Conservation (phyloP, 37 sponge, comb jelly and placozoan species). For the Spongia lamella region DNA sequence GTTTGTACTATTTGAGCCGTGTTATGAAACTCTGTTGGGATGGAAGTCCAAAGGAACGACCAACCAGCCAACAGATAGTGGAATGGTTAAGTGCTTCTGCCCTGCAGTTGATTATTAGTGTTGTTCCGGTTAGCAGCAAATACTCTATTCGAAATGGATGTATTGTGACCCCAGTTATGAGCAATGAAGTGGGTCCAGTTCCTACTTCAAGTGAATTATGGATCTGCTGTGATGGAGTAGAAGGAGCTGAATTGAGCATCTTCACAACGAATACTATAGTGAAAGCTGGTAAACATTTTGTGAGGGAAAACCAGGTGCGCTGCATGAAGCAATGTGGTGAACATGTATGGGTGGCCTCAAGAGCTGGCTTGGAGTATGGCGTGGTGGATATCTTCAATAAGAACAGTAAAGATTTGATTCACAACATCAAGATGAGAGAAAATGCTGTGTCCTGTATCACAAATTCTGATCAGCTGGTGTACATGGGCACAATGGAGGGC, state of each 20-base stretch:
- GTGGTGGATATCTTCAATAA: conserved; percentile 52
- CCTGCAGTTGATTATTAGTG: conserved; percentile 13
- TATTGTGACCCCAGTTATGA: conserved; percentile 36
- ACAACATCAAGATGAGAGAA: conserved; percentile 55
- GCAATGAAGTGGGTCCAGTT: conserved; percentile 9
- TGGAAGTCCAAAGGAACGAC: conserved; percentile 12
- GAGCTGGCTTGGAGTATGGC: conserved; percentile 54
- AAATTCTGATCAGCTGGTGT: conserved; percentile 34
- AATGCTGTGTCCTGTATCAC: conserved; percentile 62
- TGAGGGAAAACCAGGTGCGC: conserved; percentile 63
- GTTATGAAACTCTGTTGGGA: conserved; percentile 39
- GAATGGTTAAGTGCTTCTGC: not conserved
- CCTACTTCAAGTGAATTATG: conserved; percentile 44
- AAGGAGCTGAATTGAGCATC: conserved; percentile 57
- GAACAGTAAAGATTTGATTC: conserved; percentile 29
- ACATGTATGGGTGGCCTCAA: conserved; percentile 65
- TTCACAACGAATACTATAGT: conserved; percentile 57
- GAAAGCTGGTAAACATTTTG: conserved; percentile 14
- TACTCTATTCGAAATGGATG: conserved; percentile 48
- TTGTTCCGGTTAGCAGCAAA: conserved; percentile 2
- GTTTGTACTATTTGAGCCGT: conserved; percentile 11
- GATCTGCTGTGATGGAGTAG: conserved; percentile 62
- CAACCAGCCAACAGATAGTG: not conserved
- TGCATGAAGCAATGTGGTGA: conserved; percentile 50
- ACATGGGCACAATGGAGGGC: conserved; percentile 67